Percentiles rank a stretch among this genome's conserved stretches.
Evolutionary conservation across 2,797 vertebrate species (phyloP).

Genomic region (Lepilemur ruficaudatus): DNA sequence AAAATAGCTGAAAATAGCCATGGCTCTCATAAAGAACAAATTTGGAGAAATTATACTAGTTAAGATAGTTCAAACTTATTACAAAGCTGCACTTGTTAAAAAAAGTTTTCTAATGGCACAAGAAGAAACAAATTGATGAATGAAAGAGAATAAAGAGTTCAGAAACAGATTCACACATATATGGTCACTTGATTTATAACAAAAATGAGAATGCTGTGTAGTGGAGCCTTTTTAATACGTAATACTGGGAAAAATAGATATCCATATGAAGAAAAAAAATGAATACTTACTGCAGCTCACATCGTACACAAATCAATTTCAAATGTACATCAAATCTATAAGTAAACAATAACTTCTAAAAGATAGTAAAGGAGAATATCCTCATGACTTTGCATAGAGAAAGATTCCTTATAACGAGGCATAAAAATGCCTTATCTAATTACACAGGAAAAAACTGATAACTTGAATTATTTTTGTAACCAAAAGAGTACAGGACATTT

Average conservation of each 20-base stretch:
- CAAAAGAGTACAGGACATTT: background rate
- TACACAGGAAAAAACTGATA: background rate
- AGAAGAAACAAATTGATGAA: background rate
- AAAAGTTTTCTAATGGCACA: background rate
- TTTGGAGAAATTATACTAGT: background rate
- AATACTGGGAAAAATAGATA: background rate
- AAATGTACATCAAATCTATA: background rate
- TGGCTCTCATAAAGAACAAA: background rate
- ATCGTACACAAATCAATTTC: background rate
- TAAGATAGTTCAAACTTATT: background rate
- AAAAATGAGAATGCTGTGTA: background rate
- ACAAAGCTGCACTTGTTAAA: background rate
- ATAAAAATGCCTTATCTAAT: background rate
- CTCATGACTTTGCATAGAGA: background rate
- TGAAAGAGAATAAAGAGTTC: background rate
- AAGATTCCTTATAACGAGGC: background rate
- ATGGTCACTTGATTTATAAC: background rate
- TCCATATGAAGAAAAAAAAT: background rate
- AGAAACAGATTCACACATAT: background rate
- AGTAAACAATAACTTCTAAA: slow-evolving; percentile 25
- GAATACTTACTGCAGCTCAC: background rate
- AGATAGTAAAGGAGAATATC: background rate
- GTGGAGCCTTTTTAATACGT: background rate
- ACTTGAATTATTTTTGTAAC: background rate
- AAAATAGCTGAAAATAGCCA: background rate